Evolutionary conservation across 2,888 invertebrate species (phyloP), one percentile per base, ranked within the genome.

Genomic region (Chironomus riparius): DNA sequence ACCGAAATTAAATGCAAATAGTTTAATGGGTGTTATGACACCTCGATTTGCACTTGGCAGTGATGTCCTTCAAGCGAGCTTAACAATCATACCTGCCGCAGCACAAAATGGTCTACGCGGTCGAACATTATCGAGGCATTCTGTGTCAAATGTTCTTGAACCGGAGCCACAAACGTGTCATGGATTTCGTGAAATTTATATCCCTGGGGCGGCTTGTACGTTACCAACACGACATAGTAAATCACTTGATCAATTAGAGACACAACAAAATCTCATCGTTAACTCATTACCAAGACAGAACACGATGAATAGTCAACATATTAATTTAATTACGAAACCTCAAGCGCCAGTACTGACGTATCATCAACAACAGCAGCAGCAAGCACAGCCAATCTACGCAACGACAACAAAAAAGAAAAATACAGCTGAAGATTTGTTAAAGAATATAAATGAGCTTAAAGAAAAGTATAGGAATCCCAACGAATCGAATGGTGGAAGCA

Each of bases 201-300:
- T 70, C 21, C 47, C 77, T 4, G 15, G 48, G 21, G 72, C 62
- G 18, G 69, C 70, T 18, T 86, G 85, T 65, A 87, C 87, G 0
- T 81, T 91, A 68, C 90, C 91, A 0, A 89, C 91, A 15, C 86
- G 92, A 76, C 93, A 94, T 80, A 93, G 93, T 82, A 93, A 92
- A 82, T 93, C 93, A 1, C 83, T 94, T 78, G 94, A 94, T 82
- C 92, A 93, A 79, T 83, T 93, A 69, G 88, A 91, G 79, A 86
- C 89, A 7, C 86, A 86, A 86, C 81, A 77, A 73, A 75, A 77
- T 77, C 47, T 81, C 7, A 78, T 78, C 21, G 76, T 73, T 69
- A 77, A 56, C 38, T 79, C 76, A 76, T 68, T 79, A 18, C 78
- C 79, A n/a, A 73, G 65, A 18, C 76, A 77, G 56, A 72, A 72